These are phyloP conservation scores for Microplitis demolitor DNA, from an alignment of 1,140 invertebrate genomes.

Conservation along the genomic window DNA sequence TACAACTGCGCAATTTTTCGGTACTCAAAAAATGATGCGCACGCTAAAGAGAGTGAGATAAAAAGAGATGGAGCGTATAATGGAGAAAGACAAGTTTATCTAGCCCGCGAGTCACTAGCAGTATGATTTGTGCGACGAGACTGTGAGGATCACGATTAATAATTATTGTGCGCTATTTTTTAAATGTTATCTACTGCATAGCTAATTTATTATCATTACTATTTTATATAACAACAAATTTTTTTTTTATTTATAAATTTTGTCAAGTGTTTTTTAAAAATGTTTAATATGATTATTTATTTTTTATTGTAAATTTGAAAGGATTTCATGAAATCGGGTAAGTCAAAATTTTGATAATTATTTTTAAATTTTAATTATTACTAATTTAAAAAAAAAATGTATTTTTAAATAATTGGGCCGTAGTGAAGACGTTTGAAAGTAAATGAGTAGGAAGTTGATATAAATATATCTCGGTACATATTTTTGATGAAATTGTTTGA, in stretches of 20 bases:
- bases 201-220: background rate
- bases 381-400: too few species aligned
- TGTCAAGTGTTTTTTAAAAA: too few species aligned
- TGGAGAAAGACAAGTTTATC: background rate
- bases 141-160: background rate
- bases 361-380: too few species aligned
- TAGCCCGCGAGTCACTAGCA: background rate
- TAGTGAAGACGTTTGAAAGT: background rate
- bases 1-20: background rate
- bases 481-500: background rate
- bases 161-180: background rate
- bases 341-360: too few species aligned
- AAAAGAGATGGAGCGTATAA: background rate
- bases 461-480: background rate
- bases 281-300: too few species aligned
- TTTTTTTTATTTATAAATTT: too few species aligned
- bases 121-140: constrained; percentile 7
- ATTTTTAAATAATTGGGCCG: too few species aligned
- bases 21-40: background rate
- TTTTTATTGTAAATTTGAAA: too few species aligned
- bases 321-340: too few species aligned
- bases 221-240: too few species aligned
- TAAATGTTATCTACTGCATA: background rate
- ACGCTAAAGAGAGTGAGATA: background rate
- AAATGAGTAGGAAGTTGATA: background rate